Evolutionary conservation across 2,797 vertebrate genomes (phyloP).

Genomic region (Sebastes matsubarae): DNA sequence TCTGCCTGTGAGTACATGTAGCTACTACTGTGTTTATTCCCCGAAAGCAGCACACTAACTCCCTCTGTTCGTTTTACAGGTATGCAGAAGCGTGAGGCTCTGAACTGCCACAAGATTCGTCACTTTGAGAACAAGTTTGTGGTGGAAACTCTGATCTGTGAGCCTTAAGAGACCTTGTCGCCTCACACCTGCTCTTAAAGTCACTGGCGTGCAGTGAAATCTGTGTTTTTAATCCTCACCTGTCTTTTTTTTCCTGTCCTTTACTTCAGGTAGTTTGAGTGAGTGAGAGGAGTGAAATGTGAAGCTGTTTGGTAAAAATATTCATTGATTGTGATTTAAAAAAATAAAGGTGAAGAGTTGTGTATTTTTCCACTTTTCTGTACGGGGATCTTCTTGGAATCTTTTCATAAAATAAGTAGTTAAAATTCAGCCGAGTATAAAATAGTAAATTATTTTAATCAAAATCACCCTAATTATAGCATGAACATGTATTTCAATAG

Average conservation of each 20-base stretch:
- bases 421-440: slow-evolving; percentile 27
- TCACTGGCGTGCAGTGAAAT: slow-evolving; percentile 79
- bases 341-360: slow-evolving; percentile 10
- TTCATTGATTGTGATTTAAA: slow-evolving; percentile 20
- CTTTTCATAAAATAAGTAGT: slow-evolving; percentile 22
- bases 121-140: slow-evolving; percentile 92
- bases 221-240: slow-evolving; percentile 50
- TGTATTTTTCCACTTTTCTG: slow-evolving; percentile 54
- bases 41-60: not conserved
- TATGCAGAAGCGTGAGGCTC: slow-evolving; percentile 93
- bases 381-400: slow-evolving; percentile 20
- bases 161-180: slow-evolving; percentile 66
- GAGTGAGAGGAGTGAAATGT: slow-evolving; percentile 55
- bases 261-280: slow-evolving; percentile 53
- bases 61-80: slow-evolving; percentile 75
- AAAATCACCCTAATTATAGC: slow-evolving; percentile 22
- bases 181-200: slow-evolving; percentile 20
- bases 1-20: not conserved
- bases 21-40: not conserved
- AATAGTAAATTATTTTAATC: slow-evolving; percentile 69
- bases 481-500: slow-evolving; percentile 21
- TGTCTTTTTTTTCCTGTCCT: slow-evolving; percentile 37
- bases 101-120: slow-evolving; percentile 88
- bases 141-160: slow-evolving; percentile 93
- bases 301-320: slow-evolving; percentile 49